Base-by-base conservation (phyloP, 2,888 invertebrate genomes). In the Campaea margaritaria region DNA sequence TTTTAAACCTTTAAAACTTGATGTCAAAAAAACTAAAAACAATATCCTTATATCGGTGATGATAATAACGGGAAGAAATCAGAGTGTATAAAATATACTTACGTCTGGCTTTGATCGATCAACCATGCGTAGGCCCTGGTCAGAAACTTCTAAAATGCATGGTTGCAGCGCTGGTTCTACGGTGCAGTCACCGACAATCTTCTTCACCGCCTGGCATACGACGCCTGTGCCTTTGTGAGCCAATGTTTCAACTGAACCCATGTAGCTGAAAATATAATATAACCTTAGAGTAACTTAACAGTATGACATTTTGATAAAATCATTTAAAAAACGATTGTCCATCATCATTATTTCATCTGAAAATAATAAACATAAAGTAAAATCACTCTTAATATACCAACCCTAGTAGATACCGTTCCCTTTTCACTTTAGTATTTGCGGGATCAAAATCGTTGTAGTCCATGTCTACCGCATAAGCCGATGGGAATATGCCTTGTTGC, bases 221-320 rank as follows among this genome's bases (percentile, higher is more conserved):
- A 99, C 98, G 8, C 97, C 96, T 21, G 98, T 99, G n/a, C 99
- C 99, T 91, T 99, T 99, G 88, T 99, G 99, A 71, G 97, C 97
- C 70, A 96, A 93, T 0, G 99, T 99, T 88, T 99, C 99, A 50
- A 99, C 97, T 0, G 99, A 99, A 0, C 99, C 99, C 83, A 99
- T 94, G 87, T 99, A 99, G 47, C 93, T 93, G 67, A 27, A 52
- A 66, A 42, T 27, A 13, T 16, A 43, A 53, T 46, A 12, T 13
- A 11, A 15, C 15, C 0, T 28, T 36, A 36, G n/a, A n/a, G n/a
- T 2, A 34, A 5, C 11, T n/a, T n/a, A n/a, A n/a, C n/a, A n/a
- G n/a, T 34, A 11, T 34, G 34, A 34, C 8, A 11, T 34, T 34
- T 34, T 34, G 2, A 34, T 9, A 11, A 9, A 34, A 11, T 11